A percentile compares a stretch with the other conserved stretches of the same genome.
These are phyloP conservation scores for Tridacna gigas DNA, from an alignment of 2,888 invertebrate genomes.

Conservation along the genomic window DNA sequence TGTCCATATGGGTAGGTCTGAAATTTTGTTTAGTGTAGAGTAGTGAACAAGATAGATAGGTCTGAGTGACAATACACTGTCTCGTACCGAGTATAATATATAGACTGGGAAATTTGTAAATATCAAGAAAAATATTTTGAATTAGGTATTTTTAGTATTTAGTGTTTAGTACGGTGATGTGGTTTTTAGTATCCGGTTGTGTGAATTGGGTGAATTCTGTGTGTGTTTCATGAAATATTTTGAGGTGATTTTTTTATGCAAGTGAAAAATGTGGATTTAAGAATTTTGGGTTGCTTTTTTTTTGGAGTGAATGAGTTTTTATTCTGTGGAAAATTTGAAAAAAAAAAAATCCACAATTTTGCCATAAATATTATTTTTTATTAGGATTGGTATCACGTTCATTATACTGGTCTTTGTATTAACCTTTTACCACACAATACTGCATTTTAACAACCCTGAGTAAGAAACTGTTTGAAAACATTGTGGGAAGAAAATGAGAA, in stretches of 20 bases:
- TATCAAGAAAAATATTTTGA: conserved; percentile 15
- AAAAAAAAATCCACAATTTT: too few relatives aligned
- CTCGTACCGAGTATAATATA: not conserved
- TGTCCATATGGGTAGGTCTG: too few relatives aligned
- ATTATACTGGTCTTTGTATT: too few relatives aligned
- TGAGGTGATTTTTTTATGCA: not conserved
- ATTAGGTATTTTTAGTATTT: not conserved
- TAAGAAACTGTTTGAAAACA: not conserved
- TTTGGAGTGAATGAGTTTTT: too few relatives aligned
- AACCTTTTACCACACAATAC: too few relatives aligned
- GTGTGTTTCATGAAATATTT: not conserved
- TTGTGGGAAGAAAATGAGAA: conserved; percentile 19
- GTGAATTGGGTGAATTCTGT: not conserved
- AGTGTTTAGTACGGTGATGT: not conserved
- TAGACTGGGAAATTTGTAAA: conserved; percentile 15
- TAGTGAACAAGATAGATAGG: not conserved
- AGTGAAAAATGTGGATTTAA: too few relatives aligned
- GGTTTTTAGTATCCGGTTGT: conserved; percentile 3
- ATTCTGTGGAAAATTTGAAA: too few relatives aligned
- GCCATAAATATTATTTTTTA: too few relatives aligned
- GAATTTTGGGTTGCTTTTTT: too few relatives aligned
- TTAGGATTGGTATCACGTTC: too few relatives aligned
- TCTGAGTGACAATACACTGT: conserved; percentile 20
- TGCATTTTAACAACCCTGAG: too few relatives aligned
- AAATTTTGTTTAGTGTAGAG: too few relatives aligned